phyloP scores from a whole-genome alignment of 2,888 invertebrate species.

The Callosobruchus maculatus region DNA sequence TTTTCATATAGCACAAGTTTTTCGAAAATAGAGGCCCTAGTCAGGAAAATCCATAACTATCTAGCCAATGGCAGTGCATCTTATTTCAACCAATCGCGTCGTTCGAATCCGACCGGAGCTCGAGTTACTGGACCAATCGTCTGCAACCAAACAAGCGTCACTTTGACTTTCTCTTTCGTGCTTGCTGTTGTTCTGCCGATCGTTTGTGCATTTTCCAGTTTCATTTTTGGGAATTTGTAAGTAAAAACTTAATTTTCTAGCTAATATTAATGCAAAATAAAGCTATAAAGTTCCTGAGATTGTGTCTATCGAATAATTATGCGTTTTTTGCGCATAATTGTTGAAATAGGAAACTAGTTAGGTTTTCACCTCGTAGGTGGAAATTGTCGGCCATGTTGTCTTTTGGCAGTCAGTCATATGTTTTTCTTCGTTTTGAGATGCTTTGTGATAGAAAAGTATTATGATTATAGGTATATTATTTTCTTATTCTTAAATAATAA shows the following conservation, averaged over 20 bases:
- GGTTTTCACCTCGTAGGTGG: slow-evolving; percentile 9
- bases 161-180: slow-evolving; percentile 21
- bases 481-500: not conserved
- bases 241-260: not conserved
- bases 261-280: not conserved
- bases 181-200: not conserved
- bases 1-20: slow-evolving; percentile 5
- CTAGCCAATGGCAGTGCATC: slow-evolving; percentile 1
- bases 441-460: not conserved
- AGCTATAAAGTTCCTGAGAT: not conserved
- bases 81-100: slow-evolving; percentile 32
- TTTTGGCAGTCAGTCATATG: slow-evolving; percentile 9
- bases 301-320: not conserved
- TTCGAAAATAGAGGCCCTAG: slow-evolving; percentile 11
- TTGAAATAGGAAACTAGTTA: not conserved
- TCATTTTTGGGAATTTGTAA: slow-evolving; percentile 8
- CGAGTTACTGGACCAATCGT: not conserved
- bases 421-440: not conserved
- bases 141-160: slow-evolving; percentile 15
- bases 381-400: slow-evolving; percentile 21
- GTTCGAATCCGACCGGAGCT: not conserved
- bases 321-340: not conserved
- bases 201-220: slow-evolving; percentile 2
- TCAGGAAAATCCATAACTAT: not conserved
- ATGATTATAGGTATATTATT: not conserved